Evolutionary conservation across 2,113 vertebrate genomes (phyloP).

Genomic region (Myiopsitta monachus): DNA sequence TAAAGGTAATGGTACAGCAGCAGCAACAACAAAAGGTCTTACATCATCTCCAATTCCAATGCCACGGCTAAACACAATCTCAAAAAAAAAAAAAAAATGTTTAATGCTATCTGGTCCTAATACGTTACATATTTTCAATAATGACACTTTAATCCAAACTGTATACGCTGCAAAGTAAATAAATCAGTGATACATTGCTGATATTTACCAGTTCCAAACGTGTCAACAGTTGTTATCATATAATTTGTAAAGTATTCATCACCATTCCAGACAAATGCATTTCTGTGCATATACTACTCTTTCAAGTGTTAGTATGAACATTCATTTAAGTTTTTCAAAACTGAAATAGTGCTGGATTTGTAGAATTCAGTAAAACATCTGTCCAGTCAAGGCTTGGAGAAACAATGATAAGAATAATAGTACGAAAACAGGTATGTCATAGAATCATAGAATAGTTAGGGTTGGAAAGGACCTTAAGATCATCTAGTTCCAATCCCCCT

Average conservation of each 20-base stretch:
- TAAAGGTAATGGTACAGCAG: not conserved
- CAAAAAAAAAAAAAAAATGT: not conserved
- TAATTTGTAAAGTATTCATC: not conserved
- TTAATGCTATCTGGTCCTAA: not conserved
- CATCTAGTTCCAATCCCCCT: too few relatives aligned
- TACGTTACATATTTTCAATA: not conserved
- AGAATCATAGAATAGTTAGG: too few relatives aligned
- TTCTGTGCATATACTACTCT: not conserved
- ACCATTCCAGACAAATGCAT: not conserved
- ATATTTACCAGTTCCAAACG: not conserved
- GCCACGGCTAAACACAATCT: not conserved
- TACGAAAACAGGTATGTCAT: not conserved
- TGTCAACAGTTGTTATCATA: not conserved
- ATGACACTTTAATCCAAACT: not conserved
- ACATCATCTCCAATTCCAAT: not conserved
- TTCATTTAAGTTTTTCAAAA: not conserved
- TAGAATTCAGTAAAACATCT: not conserved
- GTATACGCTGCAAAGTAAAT: not conserved
- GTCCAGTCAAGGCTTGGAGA: not conserved
- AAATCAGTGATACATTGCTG: not conserved
- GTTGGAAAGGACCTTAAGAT: too few relatives aligned
- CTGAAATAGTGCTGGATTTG: not conserved
- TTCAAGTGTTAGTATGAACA: not conserved
- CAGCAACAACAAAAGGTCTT: accelerated
- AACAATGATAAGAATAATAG: not conserved